A percentile compares a stretch with the other conserved stretches of the same genome.
Conservation (phyloP, 2,888 invertebrate species). For the Dryocosmus kuriphilus region DNA sequence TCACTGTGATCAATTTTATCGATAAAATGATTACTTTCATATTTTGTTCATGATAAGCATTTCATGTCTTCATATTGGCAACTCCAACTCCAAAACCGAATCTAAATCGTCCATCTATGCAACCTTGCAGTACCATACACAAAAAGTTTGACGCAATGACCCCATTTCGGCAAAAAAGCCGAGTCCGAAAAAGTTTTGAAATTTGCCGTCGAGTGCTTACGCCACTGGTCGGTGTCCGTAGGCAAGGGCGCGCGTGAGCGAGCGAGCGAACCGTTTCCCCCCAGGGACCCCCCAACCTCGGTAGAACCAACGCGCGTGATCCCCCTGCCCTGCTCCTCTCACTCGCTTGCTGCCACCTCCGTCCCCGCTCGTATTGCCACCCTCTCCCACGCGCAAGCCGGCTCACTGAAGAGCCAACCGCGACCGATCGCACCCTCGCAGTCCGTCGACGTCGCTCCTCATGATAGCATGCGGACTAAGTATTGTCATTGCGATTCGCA, state of each 20-base stretch:
- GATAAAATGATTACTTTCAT: not conserved
- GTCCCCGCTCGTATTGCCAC: slow-evolving; percentile 56
- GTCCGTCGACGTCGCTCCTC: slow-evolving; percentile 73
- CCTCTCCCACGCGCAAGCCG: slow-evolving; percentile 59
- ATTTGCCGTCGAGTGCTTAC: slow-evolving; percentile 34
- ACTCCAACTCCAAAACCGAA: not conserved
- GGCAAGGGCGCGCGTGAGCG: slow-evolving; percentile 74
- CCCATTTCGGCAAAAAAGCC: slow-evolving; percentile 26
- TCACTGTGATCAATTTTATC: no score
- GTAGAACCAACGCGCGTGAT: slow-evolving; percentile 46
- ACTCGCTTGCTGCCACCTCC: slow-evolving; percentile 54
- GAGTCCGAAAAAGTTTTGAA: slow-evolving; percentile 32
- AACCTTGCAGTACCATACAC: not conserved
- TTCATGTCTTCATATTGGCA: not conserved
- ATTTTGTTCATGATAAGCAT: not conserved
- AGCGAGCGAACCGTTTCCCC: slow-evolving; percentile 60
- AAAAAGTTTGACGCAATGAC: slow-evolving; percentile 27
- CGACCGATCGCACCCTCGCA: slow-evolving; percentile 76
- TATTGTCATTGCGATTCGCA: slow-evolving; percentile 44
- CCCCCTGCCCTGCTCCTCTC: slow-evolving; percentile 50
- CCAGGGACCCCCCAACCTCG: slow-evolving; percentile 40
- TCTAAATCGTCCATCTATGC: not conserved
- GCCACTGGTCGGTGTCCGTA: slow-evolving; percentile 61
- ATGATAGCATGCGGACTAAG: slow-evolving; percentile 62
- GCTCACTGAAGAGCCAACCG: slow-evolving; percentile 70